These are phyloP conservation scores for Macropis europaea DNA, from an alignment of 2,888 invertebrate species.

Conservation along the genomic window DNA sequence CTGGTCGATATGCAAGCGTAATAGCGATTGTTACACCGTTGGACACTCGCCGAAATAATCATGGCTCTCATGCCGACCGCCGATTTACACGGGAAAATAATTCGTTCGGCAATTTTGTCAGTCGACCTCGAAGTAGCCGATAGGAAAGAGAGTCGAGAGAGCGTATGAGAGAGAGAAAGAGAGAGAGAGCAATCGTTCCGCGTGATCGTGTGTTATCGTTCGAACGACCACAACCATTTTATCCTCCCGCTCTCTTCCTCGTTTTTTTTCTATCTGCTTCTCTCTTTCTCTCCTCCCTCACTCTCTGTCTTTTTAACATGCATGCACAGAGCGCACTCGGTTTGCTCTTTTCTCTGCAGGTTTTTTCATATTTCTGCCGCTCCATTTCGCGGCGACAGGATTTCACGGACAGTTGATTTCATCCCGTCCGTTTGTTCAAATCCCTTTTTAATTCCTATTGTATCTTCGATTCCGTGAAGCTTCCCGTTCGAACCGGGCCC, in stretches of 20 bases:
- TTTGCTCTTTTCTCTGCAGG: not conserved
- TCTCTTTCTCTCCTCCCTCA: not conserved
- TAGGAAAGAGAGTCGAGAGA: conserved; percentile 20
- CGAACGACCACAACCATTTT: conserved; percentile 34
- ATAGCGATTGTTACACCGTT: conserved; percentile 60
- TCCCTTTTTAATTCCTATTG: conserved; percentile 45
- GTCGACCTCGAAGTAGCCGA: conserved; percentile 17
- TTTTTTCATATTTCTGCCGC: conserved; percentile 58
- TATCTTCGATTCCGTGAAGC: conserved; percentile 19
- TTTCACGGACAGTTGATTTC: conserved; percentile 51
- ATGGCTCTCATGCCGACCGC: conserved; percentile 26
- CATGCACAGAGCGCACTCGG: no score
- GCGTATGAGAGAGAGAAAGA: no score
- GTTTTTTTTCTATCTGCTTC: not conserved
- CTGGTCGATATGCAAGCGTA: conserved; percentile 61
- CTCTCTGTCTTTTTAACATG: not conserved
- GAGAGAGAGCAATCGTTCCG: conserved; percentile 42
- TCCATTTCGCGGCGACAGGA: conserved; percentile 52
- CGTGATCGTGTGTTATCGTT: conserved; percentile 47
- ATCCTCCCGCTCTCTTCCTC: not conserved
- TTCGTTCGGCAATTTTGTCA: conserved; percentile 53
- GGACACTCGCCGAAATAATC: conserved; percentile 62
- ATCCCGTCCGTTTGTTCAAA: conserved; percentile 38
- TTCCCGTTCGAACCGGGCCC: not conserved
- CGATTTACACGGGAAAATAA: conserved; percentile 58